phyloP scores from a whole-genome alignment of 2,797 vertebrate species.

The Sarcophilus harrisii region DNA sequence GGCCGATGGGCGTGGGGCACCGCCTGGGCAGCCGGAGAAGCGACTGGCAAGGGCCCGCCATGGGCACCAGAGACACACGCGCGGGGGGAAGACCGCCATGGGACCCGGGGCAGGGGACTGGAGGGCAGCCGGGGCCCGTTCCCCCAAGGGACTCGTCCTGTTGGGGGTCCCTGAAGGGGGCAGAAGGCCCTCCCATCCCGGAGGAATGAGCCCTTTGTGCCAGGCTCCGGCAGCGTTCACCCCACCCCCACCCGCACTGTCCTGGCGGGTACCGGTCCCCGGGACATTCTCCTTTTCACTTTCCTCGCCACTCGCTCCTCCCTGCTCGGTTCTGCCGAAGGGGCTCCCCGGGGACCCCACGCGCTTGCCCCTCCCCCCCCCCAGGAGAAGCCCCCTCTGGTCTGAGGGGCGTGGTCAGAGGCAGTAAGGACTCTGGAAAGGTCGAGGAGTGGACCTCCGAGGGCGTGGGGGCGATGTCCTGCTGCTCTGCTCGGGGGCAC shows the following conservation, averaged over 20 bases:
- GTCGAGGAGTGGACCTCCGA: background rate
- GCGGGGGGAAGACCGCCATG: too few species aligned
- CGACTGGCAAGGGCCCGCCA: too few species aligned
- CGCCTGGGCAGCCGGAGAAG: too few species aligned
- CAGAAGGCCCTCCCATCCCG: background rate
- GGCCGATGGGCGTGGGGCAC: too few species aligned
- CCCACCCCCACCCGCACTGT: background rate
- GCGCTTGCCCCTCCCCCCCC: background rate
- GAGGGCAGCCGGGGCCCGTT: too few species aligned
- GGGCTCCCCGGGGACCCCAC: background rate
- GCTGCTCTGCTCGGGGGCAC: too few species aligned
- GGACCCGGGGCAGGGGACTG: too few species aligned
- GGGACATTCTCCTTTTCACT: background rate
- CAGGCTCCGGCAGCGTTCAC: fast-evolving
- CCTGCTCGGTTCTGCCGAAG: background rate
- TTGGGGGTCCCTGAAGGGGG: background rate
- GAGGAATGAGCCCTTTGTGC: background rate
- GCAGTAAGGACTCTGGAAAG: background rate
- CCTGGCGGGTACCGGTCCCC: background rate
- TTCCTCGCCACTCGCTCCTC: background rate
- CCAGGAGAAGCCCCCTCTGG: background rate
- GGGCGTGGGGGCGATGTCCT: too few species aligned
- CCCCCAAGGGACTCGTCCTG: background rate
- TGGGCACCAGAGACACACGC: too few species aligned
- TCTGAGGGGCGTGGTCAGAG: background rate